A percentile compares a stretch with the other conserved stretches of the same genome.
phyloP scores from a whole-genome alignment of 2,888 invertebrate species.

The Tipula helvola region DNA sequence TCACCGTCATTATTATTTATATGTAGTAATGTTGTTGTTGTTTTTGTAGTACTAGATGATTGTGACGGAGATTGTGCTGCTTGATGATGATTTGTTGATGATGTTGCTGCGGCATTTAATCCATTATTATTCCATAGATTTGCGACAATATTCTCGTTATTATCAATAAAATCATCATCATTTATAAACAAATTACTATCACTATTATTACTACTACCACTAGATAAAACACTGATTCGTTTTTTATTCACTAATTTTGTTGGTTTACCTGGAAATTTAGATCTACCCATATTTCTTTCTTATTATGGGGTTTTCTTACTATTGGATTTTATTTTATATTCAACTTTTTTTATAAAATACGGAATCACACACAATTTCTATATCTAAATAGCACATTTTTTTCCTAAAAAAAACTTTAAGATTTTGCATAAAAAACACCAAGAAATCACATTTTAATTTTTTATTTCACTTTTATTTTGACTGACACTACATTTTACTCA shows the following conservation, averaged over 20 bases:
- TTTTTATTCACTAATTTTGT: conserved; percentile 77
- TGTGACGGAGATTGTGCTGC: neutral
- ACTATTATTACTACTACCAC: conserved; percentile 35
- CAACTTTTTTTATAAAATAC: neutral
- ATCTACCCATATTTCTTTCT: conserved; percentile 29
- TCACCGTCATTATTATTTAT: neutral
- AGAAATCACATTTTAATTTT: neutral
- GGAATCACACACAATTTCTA: neutral
- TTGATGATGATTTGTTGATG: conserved; percentile 5
- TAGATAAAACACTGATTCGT: conserved; percentile 66
- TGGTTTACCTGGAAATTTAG: conserved; percentile 71
- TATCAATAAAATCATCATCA: conserved; percentile 14
- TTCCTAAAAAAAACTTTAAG: neutral
- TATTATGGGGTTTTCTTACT: neutral
- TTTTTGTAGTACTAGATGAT: conserved; percentile 15
- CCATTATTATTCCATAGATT: conserved; percentile 16
- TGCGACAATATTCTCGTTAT: conserved; percentile 12
- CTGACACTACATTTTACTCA: neutral
- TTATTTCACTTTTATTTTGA: neutral
- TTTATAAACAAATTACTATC: conserved; percentile 17
- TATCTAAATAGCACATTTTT: neutral
- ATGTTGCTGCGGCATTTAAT: conserved; percentile 17
- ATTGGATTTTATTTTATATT: neutral
- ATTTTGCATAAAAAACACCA: neutral
- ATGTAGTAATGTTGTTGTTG: conserved; percentile 6